Conservation (phyloP, 2,113 vertebrate genomes). For the Coregonus clupeaformis region DNA sequence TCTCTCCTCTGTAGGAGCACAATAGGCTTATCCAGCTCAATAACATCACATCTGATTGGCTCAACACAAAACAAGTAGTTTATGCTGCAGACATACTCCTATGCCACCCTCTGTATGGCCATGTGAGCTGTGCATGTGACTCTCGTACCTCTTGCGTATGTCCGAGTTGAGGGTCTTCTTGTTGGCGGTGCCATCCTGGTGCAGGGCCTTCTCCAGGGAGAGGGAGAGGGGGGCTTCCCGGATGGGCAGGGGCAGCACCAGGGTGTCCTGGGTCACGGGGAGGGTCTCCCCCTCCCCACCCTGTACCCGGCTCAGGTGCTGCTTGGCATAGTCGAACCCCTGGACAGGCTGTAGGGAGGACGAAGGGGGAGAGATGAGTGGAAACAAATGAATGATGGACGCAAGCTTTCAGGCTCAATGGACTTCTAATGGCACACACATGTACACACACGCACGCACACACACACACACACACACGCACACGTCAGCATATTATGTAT, state of each 20-base stretch:
- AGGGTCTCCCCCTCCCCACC: constrained; percentile 91
- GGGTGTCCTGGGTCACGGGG: constrained; percentile 90
- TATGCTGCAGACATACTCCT: not conserved
- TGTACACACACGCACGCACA: constrained; percentile 4
- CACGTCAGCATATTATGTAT: not conserved
- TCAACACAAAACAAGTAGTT: not conserved
- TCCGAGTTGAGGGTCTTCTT: constrained; percentile 85
- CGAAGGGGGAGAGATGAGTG: not conserved
- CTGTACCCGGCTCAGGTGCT: constrained; percentile 90
- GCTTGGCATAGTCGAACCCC: constrained; percentile 98
- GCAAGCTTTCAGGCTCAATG: not conserved
- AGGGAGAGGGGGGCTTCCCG: constrained; percentile 83
- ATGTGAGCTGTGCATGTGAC: not conserved
- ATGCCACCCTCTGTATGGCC: not conserved
- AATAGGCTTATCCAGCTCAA: not conserved
- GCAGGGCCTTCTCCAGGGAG: constrained; percentile 85
- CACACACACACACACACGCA: too few relatives aligned
- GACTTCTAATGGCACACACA: not conserved
- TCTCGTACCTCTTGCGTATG: constrained; percentile 87
- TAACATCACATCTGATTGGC: too few relatives aligned
- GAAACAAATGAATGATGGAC: not conserved
- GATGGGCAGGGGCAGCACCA: constrained; percentile 85
- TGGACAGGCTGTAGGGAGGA: constrained; percentile 85
- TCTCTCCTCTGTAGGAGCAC: not conserved
- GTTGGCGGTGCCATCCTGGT: constrained; percentile 85